These are phyloP conservation scores for Oryzias dopingdopingensis DNA, from an alignment of 2,797 vertebrate genomes.

Conservation along the genomic window DNA sequence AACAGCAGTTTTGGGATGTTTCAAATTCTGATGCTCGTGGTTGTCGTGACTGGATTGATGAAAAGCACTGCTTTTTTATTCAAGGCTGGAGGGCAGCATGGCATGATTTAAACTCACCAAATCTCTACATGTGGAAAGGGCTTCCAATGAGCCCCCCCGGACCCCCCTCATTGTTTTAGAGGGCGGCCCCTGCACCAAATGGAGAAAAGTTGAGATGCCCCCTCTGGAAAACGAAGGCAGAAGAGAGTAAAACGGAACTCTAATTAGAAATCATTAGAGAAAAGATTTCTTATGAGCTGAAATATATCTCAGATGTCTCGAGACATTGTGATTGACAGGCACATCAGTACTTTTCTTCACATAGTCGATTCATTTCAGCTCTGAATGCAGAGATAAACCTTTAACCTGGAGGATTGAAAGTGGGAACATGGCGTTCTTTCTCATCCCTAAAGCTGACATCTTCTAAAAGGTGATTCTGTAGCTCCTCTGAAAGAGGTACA, in stretches of 20 bases:
- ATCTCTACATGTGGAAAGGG: constrained; percentile 58
- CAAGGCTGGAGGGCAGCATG: constrained; percentile 33
- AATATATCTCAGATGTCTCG: constrained; percentile 11
- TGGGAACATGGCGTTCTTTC: constrained; percentile 35
- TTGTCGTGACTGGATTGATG: constrained; percentile 19
- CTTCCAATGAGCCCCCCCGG: constrained; percentile 59
- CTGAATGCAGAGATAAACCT: constrained; percentile 17
- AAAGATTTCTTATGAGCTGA: constrained; percentile 7
- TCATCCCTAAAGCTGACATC: constrained; percentile 25
- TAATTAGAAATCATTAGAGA: constrained; percentile 21
- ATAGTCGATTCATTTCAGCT: constrained; percentile 7
- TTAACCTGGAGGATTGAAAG: constrained; percentile 28
- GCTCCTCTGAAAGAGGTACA: constrained; percentile 34
- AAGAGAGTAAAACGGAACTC: constrained; percentile 35
- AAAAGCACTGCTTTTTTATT: constrained; percentile 51
- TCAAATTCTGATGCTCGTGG: no score
- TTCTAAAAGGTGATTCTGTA: constrained; percentile 16
- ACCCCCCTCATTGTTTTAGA: constrained; percentile 66
- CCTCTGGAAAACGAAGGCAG: constrained; percentile 74
- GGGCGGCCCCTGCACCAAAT: constrained; percentile 83
- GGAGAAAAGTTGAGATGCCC: constrained; percentile 85
- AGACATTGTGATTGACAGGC: not conserved
- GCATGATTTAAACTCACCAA: constrained; percentile 76
- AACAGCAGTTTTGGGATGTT: no score
- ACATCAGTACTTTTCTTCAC: constrained; percentile 7